Base-by-base conservation (phyloP, 2,113 vertebrate species). In the crab-eating macaque (Macaca fascicularis) region DNA sequence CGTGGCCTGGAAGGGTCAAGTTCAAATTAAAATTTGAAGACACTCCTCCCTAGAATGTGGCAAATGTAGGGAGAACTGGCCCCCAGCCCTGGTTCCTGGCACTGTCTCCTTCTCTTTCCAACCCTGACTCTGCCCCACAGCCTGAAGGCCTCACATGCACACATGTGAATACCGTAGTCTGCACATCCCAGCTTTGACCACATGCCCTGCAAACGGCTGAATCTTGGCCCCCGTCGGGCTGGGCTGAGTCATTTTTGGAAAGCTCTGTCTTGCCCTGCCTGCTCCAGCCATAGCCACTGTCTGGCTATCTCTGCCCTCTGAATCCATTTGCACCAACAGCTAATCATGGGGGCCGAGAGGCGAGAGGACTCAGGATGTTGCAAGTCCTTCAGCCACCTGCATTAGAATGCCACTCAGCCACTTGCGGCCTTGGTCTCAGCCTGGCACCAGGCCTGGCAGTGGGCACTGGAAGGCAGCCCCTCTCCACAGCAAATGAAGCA, bases 1-100 rank as follows among this genome's bases (percentile, higher is more conserved):
- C 17, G 17, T 38, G 17, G 11, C 59, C 80, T 78, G 11, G 43
- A 76, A 74, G 16, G 14, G 38, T 79, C 79, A 83, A 89, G 67
- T 76, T 92, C 78, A 95, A 61, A 89, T 80, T 40, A 80, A 67
- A 84, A 81, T 78, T 43, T 87, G 80, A 82, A 95, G 13, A 59
- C 59, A 22, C 1, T 82, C 59, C 4, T 59, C 57, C 72, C 79
- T 85, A 30, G 57, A 76, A 64, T 27, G 6, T 64, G 69, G 85
- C 32, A n/a, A 64, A 20, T 43, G 11, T 13, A 38, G 14, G 38
- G 64, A 84, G 27, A 69, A 8, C 76, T 32, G 13, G 48, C 13
- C n/a, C 14, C 20, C 23, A 55, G 72, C 2, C 20, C 48, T 72
- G 22, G 57, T 48, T 76, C 55, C 11, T 11, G 8, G 35, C 6